Evolutionary conservation across 2,113 vertebrate species (phyloP), one percentile per base, ranked within the genome.

Genomic region (Copsychus sechellarum): DNA sequence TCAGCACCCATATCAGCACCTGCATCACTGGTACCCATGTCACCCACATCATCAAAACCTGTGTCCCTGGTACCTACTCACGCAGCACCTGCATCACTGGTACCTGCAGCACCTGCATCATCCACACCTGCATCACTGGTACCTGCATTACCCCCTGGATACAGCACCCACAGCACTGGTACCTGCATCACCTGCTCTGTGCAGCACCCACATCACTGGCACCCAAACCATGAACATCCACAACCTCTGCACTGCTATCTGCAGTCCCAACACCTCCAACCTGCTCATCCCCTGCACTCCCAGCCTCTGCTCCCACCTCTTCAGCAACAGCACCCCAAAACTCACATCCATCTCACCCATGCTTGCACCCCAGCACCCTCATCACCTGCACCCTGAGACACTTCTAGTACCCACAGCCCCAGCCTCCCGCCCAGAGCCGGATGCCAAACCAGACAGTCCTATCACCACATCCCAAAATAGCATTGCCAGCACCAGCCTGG

Each of bases 41-140:
- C 51, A 66, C 33, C 33, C 10, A 16, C 58, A 28, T 18, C 58
- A 28, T 29, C 48, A 50, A 50, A 25, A 50, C 48, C 24, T 4
- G 24, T 50, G 48, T 50, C 24, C 48, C 47, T 48, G 47, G 47
- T 48, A 53, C 67, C 25, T 17, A 1, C 47, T 7, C 0, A 0
- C 15, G 28, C 65, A 54, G 29, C 36, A 45, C 42, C 57, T 6
- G 4, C 57, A 20, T 5, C 45, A 22, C 9, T 5, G 9, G 40
- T 4, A 43, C 22, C 45, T 5, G 9, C 14, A 9, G 33, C 67
- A 48, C 18, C 20, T 47, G 47, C 34, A 70, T 42, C 66, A 69
- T 12, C 34, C 10, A 25, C 48, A 42, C 18, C 28, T 13, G 14
- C 42, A 36, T 25, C 65, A 29, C 2, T 18, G 25, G 26, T 45